Evolutionary conservation across 1,140 invertebrate species (phyloP).

Genomic region (Acyrthosiphon pisum): DNA sequence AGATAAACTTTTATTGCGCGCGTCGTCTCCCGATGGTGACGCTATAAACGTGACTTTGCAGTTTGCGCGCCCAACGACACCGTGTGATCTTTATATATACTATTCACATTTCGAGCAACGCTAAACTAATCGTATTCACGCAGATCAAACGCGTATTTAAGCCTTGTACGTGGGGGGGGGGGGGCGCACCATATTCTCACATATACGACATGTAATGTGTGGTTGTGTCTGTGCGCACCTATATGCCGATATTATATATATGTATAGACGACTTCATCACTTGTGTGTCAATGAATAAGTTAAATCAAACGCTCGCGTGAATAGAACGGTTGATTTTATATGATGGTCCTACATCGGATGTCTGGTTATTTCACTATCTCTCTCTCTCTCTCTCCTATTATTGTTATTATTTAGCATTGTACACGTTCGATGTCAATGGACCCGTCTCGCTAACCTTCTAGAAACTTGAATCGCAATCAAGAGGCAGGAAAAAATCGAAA

Average conservation of each 20-base stretch:
- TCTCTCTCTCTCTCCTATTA: background rate
- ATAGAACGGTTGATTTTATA: constrained; percentile 22
- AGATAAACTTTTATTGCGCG: constrained; percentile 31
- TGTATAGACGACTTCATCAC: background rate
- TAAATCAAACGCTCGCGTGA: background rate
- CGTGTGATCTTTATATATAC: constrained; percentile 23
- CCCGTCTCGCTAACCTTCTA: background rate
- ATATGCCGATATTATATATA: background rate
- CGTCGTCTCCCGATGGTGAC: background rate
- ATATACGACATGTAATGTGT: background rate
- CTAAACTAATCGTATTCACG: constrained; percentile 19
- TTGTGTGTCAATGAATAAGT: background rate
- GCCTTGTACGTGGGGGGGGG: too few relatives aligned
- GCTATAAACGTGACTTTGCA: constrained; percentile 21
- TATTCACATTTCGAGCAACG: background rate
- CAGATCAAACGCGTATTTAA: background rate
- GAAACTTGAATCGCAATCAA: background rate
- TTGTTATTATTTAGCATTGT: background rate
- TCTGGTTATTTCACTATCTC: too few relatives aligned
- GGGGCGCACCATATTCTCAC: background rate
- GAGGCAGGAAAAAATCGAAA: background rate
- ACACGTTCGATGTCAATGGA: background rate
- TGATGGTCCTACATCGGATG: background rate
- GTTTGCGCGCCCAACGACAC: background rate
- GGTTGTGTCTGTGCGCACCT: background rate